These are phyloP conservation scores for Neopipo cinnamomea DNA, from an alignment of 2,113 vertebrate species.

Conservation along the genomic window DNA sequence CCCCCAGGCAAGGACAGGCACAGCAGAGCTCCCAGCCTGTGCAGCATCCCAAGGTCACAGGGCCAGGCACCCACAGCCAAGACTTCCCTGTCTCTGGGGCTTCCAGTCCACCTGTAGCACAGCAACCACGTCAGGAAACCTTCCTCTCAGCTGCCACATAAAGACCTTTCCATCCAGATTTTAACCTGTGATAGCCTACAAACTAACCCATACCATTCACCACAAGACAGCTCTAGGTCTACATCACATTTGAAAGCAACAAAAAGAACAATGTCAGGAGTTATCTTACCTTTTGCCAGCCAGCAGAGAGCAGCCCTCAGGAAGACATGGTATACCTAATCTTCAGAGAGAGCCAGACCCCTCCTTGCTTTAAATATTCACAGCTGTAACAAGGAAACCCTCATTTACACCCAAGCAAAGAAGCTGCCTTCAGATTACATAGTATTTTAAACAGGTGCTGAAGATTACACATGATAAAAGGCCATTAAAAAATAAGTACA, in stretches of 20 bases:
- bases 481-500: neutral
- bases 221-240: fast-evolving
- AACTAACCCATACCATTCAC: neutral
- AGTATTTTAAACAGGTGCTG: conserved; percentile 7
- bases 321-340: fast-evolving
- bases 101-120: neutral
- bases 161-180: neutral
- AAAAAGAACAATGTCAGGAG: fast-evolving
- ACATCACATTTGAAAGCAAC: fast-evolving
- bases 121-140: fast-evolving
- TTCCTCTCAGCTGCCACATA: neutral
- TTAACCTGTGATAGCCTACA: fast-evolving
- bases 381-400: neutral
- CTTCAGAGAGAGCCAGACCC: fast-evolving
- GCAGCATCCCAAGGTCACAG: fast-evolving
- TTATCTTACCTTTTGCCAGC: neutral
- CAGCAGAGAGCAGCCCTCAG: neutral
- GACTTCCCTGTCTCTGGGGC: fast-evolving
- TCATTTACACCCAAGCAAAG: neutral
- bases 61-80: fast-evolving
- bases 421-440: neutral
- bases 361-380: neutral
- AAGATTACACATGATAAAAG: neutral
- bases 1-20: neutral
- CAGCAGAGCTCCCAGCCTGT: neutral